These are phyloP conservation scores for Haliclona indistincta DNA, from an alignment of 37 sponge, comb jelly and placozoan species.

Conservation along the genomic window DNA sequence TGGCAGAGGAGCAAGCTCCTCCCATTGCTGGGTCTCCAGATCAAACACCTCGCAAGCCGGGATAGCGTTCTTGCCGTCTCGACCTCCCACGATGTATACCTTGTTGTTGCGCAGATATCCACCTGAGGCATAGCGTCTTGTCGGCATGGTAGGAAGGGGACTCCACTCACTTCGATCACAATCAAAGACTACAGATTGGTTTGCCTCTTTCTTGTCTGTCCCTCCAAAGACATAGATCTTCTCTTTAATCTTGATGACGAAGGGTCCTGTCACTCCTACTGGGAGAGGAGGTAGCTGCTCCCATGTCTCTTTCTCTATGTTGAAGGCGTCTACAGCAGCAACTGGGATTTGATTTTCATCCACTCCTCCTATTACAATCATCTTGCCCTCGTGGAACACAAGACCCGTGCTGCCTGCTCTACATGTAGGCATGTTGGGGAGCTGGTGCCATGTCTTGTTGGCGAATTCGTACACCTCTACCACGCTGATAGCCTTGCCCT, in stretches of 20 bases:
- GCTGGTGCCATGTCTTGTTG: slow-evolving; percentile 45
- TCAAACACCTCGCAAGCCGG: slow-evolving; percentile 56
- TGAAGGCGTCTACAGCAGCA: slow-evolving; percentile 56
- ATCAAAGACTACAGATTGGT: slow-evolving; percentile 56
- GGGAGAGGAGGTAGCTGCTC: slow-evolving; percentile 62
- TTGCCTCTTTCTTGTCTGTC: slow-evolving; percentile 45
- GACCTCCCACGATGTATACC: slow-evolving; percentile 66
- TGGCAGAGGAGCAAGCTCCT: slow-evolving; percentile 45
- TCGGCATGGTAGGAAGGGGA: slow-evolving; percentile 46
- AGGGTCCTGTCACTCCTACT: slow-evolving; percentile 59
- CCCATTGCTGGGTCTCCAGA: slow-evolving; percentile 76
- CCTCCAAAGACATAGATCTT: slow-evolving; percentile 70
- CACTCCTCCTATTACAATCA: slow-evolving; percentile 68
- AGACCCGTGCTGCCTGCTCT: slow-evolving; percentile 44
- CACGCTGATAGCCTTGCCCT: slow-evolving; percentile 44
- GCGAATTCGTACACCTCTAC: slow-evolving; percentile 67
- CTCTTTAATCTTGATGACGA: slow-evolving; percentile 44
- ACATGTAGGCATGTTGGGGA: slow-evolving; percentile 54
- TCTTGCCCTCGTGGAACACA: slow-evolving; percentile 48
- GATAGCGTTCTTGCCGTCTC: slow-evolving; percentile 39
- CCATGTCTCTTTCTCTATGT: slow-evolving; percentile 54
- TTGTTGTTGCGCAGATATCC: slow-evolving; percentile 53
- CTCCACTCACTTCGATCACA: slow-evolving; percentile 56
- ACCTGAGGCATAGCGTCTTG: slow-evolving; percentile 51
- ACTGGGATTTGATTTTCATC: slow-evolving; percentile 61